phyloP scores from a whole-genome alignment of 2,888 invertebrate species.

The Drosophila bunnanda region DNA sequence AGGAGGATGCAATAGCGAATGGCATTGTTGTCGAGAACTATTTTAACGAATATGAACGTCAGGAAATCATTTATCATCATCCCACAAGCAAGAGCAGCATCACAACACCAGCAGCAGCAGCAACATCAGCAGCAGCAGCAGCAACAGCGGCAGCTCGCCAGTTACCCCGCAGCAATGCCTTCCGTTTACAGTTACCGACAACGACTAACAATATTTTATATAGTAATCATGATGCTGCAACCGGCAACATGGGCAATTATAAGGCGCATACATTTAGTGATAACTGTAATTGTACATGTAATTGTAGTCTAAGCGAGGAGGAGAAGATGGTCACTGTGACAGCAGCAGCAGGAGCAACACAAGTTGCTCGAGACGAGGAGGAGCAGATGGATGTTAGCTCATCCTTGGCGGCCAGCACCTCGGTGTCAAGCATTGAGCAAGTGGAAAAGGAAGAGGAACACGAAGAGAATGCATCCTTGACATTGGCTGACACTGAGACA shows the following conservation, averaged over 20 bases:
- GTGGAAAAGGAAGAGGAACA: constrained; percentile 48
- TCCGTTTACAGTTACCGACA: constrained; percentile 73
- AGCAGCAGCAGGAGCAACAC: constrained; percentile 28
- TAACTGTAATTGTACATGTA: constrained; percentile 79
- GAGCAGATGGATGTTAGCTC: constrained; percentile 11
- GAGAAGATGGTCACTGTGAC: constrained; percentile 28
- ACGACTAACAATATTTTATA: constrained; percentile 74
- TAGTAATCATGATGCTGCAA: constrained; percentile 70
- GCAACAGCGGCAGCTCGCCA: constrained; percentile 49
- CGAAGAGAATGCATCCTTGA: constrained; percentile 62
- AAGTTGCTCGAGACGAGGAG: not conserved
- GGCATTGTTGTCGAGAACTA: constrained; percentile 84
- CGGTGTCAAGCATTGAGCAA: constrained; percentile 76
- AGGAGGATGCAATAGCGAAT: constrained; percentile 30
- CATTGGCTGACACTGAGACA: constrained; percentile 73
- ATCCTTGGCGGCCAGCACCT: constrained; percentile 68
- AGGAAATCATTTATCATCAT: constrained; percentile 84
- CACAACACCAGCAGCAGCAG: constrained; percentile 47
- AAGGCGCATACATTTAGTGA: constrained; percentile 79
- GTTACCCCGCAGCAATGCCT: constrained; percentile 64
- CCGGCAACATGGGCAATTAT: constrained; percentile 47
- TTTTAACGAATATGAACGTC: constrained; percentile 84
- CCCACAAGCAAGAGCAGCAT: constrained; percentile 56
- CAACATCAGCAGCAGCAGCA: constrained; percentile 30
- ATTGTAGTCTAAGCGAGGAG: constrained; percentile 67